Evolutionary conservation across 2,113 vertebrate species (phyloP).

Genomic region (Egretta garzetta): DNA sequence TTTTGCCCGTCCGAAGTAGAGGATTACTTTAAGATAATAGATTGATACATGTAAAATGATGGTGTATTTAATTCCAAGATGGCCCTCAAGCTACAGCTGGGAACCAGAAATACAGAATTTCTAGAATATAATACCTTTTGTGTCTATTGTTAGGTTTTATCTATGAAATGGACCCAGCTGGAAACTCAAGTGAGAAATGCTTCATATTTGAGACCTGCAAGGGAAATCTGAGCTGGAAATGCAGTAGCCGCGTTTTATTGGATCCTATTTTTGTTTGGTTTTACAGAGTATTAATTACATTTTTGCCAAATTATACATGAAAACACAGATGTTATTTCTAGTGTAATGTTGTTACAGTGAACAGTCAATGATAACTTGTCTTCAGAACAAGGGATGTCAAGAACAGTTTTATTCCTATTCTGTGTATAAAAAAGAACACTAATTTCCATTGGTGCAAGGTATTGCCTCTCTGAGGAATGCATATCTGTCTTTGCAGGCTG

Average conservation of each 20-base stretch:
- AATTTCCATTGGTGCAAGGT: not conserved
- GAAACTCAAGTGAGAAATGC: not conserved
- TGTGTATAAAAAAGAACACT: not conserved
- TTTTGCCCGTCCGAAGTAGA: not conserved
- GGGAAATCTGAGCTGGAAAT: not conserved
- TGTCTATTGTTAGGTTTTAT: not conserved
- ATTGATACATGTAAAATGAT: not conserved
- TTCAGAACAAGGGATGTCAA: not conserved
- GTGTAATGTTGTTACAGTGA: not conserved
- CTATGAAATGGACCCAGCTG: not conserved
- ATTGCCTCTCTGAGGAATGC: not conserved
- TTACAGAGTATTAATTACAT: not conserved
- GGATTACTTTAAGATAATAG: not conserved
- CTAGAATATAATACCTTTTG: not conserved
- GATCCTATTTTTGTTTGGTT: not conserved
- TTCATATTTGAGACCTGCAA: not conserved
- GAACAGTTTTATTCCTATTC: not conserved
- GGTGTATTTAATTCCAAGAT: not conserved
- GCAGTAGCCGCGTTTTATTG: not conserved
- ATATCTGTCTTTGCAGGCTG: not conserved
- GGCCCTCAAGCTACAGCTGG: not conserved
- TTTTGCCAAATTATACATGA: not conserved
- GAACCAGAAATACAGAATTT: not conserved
- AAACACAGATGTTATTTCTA: not conserved
- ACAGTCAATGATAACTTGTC: not conserved